Conservation (phyloP, 2,797 vertebrate species). For the Pseudomugil gertrudae region DNA sequence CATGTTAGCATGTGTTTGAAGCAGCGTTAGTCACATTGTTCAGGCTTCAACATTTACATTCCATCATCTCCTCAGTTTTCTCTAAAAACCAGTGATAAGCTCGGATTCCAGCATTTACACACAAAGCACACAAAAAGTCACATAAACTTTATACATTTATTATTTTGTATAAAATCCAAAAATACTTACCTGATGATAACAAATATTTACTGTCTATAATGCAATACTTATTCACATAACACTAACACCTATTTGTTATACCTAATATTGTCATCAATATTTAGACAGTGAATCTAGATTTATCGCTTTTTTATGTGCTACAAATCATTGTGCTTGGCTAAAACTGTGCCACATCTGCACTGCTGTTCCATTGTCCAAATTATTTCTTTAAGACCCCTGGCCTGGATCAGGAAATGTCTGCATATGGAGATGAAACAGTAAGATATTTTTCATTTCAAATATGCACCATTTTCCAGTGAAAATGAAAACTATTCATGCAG, state of each 20-base stretch:
- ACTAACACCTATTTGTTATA: neutral
- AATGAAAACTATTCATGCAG: neutral
- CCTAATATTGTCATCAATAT: neutral
- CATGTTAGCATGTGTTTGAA: neutral
- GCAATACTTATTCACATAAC: neutral
- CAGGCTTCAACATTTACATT: constrained; percentile 10
- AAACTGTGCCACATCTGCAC: constrained; percentile 60
- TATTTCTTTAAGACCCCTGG: constrained; percentile 80
- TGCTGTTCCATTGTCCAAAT: constrained; percentile 74
- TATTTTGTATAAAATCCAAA: neutral
- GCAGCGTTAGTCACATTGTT: neutral
- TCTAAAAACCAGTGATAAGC: neutral
- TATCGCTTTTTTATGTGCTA: constrained; percentile 18
- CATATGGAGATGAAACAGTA: constrained; percentile 84
- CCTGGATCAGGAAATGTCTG: constrained; percentile 79
- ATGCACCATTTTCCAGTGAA: constrained; percentile 1
- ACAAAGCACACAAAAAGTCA: neutral
- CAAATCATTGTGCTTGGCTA: constrained; percentile 54
- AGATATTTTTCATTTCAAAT: constrained; percentile 72
- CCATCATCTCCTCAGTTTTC: constrained; percentile 14
- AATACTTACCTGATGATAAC: neutral
- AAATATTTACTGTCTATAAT: neutral
- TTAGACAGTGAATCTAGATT: constrained; percentile 18
- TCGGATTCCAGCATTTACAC: neutral
- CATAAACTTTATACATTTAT: neutral